Evolutionary conservation across 2,113 vertebrate genomes (phyloP).

Genomic region (Syrrhaptes paradoxus): DNA sequence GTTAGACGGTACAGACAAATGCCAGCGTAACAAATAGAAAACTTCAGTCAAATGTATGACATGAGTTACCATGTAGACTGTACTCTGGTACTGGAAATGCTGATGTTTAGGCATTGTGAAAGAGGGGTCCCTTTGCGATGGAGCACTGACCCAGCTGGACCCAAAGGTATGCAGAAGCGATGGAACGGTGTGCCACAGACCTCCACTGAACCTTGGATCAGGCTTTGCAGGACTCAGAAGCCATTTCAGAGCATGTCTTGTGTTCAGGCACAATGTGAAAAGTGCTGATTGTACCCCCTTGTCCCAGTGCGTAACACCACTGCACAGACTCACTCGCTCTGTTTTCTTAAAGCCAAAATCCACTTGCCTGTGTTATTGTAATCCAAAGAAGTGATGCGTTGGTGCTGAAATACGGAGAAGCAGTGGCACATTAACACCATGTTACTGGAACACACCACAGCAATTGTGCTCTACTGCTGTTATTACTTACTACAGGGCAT

Average conservation of each 20-base stretch:
- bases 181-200: not conserved
- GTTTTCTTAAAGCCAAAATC: not conserved
- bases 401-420: slow-evolving; percentile 45
- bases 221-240: not conserved
- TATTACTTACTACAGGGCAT: slow-evolving; percentile 2
- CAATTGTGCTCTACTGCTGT: not conserved
- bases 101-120: not conserved
- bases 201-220: not conserved
- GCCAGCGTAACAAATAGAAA: not conserved
- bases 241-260: not conserved
- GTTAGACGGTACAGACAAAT: not conserved
- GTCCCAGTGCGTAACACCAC: not conserved
- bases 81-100: not conserved
- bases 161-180: not conserved
- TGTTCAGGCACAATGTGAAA: not conserved
- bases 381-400: not conserved
- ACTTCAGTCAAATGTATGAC: not conserved
- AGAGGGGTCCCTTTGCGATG: not conserved
- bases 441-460: slow-evolving; percentile 15
- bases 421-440: slow-evolving; percentile 43
- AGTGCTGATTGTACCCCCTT: not conserved
- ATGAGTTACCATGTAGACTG: not conserved
- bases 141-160: not conserved
- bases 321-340: not conserved
- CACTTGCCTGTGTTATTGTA: not conserved